Percentiles rank a stretch among this genome's conserved stretches.
Conservation (phyloP, 2,888 invertebrate species). For the Masnerella sp. region DNA sequence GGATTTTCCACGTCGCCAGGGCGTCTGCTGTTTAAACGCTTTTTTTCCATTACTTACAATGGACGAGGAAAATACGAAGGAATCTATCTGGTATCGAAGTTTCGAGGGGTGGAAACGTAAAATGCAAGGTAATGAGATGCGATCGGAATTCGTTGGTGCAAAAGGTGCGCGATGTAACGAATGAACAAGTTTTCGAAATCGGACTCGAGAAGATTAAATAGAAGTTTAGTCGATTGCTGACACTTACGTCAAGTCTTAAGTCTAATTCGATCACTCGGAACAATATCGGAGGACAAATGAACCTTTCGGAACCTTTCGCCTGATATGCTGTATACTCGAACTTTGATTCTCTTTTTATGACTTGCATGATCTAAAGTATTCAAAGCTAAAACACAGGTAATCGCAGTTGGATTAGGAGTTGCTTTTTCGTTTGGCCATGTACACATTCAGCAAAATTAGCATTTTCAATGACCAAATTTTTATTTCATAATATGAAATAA, state of each 20-base stretch:
- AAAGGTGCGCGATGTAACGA: slow-evolving; percentile 52
- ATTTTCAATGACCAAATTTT: too few relatives aligned
- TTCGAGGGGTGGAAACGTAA: slow-evolving; percentile 26
- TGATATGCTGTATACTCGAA: too few relatives aligned
- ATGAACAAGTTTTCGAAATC: slow-evolving; percentile 46
- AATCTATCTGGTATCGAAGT: slow-evolving; percentile 44
- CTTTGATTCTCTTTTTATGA: too few relatives aligned
- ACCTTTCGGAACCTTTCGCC: too few relatives aligned
- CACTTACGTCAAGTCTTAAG: slow-evolving; percentile 45
- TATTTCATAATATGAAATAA: too few relatives aligned
- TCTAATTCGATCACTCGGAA: slow-evolving; percentile 49
- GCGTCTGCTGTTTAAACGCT: slow-evolving; percentile 30
- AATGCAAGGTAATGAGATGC: slow-evolving; percentile 53
- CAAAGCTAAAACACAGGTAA: too few relatives aligned
- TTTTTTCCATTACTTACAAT: slow-evolving; percentile 31
- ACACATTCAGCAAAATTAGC: too few relatives aligned
- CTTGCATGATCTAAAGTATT: too few relatives aligned
- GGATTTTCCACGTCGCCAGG: slow-evolving; percentile 18
- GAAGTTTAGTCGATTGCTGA: slow-evolving; percentile 44
- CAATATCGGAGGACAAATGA: slow-evolving; percentile 2
- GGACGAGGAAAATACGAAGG: slow-evolving; percentile 43
- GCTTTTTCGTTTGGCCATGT: too few relatives aligned
- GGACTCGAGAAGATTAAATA: slow-evolving; percentile 46
- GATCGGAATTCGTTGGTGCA: slow-evolving; percentile 53
- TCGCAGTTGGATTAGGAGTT: too few relatives aligned